phyloP scores from a whole-genome alignment of 53 echinoderm and acorn worm species.

The Echinometra lucunter region DNA sequence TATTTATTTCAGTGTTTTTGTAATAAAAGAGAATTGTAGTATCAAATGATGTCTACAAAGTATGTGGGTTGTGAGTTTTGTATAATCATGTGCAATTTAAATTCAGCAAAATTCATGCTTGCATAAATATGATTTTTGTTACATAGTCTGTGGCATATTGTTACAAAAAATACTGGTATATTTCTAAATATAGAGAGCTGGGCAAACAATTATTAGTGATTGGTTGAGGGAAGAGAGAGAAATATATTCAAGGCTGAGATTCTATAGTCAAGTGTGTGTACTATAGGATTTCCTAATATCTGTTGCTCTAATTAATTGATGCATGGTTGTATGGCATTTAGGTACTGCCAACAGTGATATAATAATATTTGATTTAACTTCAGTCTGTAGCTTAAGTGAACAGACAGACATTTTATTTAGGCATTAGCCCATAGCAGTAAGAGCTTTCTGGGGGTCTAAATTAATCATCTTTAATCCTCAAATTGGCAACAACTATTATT shows the following conservation, averaged over 20 bases:
- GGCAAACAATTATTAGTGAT: neutral
- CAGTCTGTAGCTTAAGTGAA: too few relatives aligned
- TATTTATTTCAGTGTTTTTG: too few relatives aligned
- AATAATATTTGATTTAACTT: too few relatives aligned
- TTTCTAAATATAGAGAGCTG: neutral
- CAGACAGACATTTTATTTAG: too few relatives aligned
- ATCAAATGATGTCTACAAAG: too few relatives aligned
- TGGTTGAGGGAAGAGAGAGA: neutral
- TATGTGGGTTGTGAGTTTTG: too few relatives aligned
- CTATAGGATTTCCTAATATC: neutral
- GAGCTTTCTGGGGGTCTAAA: too few relatives aligned
- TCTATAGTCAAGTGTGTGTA: neutral
- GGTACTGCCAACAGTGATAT: neutral
- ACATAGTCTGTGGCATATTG: neutral
- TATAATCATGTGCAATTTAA: too few relatives aligned
- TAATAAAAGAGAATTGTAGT: too few relatives aligned
- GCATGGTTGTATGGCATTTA: neutral
- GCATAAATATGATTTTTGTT: neutral
- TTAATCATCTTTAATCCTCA: too few relatives aligned
- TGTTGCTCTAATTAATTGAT: slow-evolving; percentile 14
- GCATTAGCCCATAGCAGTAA: too few relatives aligned
- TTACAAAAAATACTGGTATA: neutral
- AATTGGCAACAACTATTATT: too few relatives aligned
- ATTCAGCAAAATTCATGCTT: neutral
- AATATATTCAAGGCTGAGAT: neutral